These are phyloP conservation scores for Antheraea yamamai DNA, from an alignment of 2,888 invertebrate genomes.

Conservation along the genomic window DNA sequence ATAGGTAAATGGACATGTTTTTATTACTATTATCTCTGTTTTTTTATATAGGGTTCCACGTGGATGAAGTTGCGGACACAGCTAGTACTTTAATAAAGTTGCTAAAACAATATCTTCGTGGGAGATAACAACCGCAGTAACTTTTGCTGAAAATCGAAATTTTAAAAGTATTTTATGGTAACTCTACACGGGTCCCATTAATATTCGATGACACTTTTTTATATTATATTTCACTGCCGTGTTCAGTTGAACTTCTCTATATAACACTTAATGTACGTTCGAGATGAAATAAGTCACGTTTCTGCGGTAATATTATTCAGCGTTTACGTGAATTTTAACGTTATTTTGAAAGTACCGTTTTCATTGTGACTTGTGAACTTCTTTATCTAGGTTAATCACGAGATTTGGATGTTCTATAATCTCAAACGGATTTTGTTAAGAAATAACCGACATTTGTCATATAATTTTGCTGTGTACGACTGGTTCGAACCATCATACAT, in stretches of 20 bases:
- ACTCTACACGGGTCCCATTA: constrained; percentile 35
- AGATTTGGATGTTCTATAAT: constrained; percentile 17
- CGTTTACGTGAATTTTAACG: constrained; percentile 20
- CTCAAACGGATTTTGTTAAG: constrained; percentile 5
- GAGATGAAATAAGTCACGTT: constrained; percentile 35
- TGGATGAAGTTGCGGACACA: too few relatives aligned
- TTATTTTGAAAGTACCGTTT: constrained; percentile 18
- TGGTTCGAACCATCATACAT: too few relatives aligned
- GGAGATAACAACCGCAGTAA: too few relatives aligned
- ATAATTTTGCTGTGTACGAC: not conserved
- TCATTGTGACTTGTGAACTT: constrained; percentile 18
- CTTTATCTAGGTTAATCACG: constrained; percentile 22
- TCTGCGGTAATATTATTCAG: constrained; percentile 26
- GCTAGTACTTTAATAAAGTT: too few relatives aligned
- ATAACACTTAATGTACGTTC: constrained; percentile 29
- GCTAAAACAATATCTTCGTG: too few relatives aligned
- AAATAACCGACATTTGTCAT: not conserved
- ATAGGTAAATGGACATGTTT: too few relatives aligned
- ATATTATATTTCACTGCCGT: constrained; percentile 22
- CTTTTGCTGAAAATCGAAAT: not conserved
- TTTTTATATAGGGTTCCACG: too few relatives aligned
- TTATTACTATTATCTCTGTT: too few relatives aligned
- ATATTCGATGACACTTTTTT: constrained; percentile 40
- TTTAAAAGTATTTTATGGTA: constrained; percentile 21
- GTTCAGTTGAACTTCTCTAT: constrained; percentile 32